Evolutionary conservation across 2,888 invertebrate species (phyloP).

Genomic region (Eumacrocentrus americanus): DNA sequence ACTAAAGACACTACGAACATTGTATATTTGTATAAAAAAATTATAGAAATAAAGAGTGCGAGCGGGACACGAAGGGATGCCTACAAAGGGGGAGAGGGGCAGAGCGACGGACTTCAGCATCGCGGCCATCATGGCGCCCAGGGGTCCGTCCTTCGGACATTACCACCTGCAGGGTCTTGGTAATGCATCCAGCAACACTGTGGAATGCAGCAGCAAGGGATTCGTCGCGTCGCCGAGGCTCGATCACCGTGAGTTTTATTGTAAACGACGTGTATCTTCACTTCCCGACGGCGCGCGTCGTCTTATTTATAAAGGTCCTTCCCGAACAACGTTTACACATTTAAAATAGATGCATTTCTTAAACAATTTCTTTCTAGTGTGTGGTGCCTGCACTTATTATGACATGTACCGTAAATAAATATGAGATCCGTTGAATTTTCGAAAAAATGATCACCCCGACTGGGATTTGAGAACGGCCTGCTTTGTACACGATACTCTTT

Average conservation of each 20-base stretch:
- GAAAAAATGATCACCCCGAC: too few species aligned
- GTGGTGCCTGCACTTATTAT: too few species aligned
- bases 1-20: too few species aligned
- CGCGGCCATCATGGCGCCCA: slow-evolving; percentile 71
- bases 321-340: too few species aligned
- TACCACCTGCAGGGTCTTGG: slow-evolving; percentile 60
- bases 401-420: too few species aligned
- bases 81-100: slow-evolving; percentile 60
- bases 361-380: too few species aligned
- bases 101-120: slow-evolving; percentile 75
- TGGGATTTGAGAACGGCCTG: too few species aligned
- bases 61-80: slow-evolving; percentile 57
- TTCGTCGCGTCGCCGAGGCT: slow-evolving; percentile 50
- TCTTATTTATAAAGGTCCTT: too few species aligned
- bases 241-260: slow-evolving; percentile 54
- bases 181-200: slow-evolving; percentile 50
- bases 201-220: slow-evolving; percentile 54
- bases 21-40: too few species aligned
- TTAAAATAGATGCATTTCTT: too few species aligned
- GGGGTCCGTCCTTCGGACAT: slow-evolving; percentile 60
- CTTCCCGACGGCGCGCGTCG: slow-evolving; percentile 4
- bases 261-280: slow-evolving; percentile 11
- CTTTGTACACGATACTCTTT: too few species aligned
- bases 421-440: too few species aligned
- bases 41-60: background rate